Evolutionary conservation across 53 echinoderm and acorn worm species (phyloP), one percentile per base, ranked within the genome.

Genomic region (Paracentrotus lividus): DNA sequence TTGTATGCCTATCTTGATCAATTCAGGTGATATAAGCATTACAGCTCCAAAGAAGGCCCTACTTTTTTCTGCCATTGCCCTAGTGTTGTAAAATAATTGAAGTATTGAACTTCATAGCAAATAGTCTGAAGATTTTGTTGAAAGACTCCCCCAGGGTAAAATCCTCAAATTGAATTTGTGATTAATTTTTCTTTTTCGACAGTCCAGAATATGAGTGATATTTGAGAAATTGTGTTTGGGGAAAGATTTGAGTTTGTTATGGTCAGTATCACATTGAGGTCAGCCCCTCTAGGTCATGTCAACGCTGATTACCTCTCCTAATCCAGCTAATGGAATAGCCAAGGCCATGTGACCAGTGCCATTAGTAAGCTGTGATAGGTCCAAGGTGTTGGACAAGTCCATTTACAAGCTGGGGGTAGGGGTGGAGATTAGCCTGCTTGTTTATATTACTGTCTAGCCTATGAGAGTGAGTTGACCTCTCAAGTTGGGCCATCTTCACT

Each of bases 271-370:
- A 89, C 14, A 26, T 90, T 15, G 53, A 75, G 33, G 91, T 59
- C 88, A 69, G 6, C 66, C 91, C 91, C 91, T 90, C 54, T 49
- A 42, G 91, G 91, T 76, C 52, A 90, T 90, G 91, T 75, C 91
- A 90, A 90, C 75, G 49, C 76, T 75, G 45, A 72, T 68, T 90
- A 90, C 72, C 76, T 38, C 43, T 58, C 91, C 69, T 72, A 72
- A 53, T 75, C 54, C 34, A 49, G 26, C 91, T 90, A 90, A 90
- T 90, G 91, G 91, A 90, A 90, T 53, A 90, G 91, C 75, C 91
- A 90, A 90, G 91, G 91, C 53, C 91, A 90, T 15, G 33, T 69
- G 91, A 90, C 91, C 91, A 68, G 75, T 67, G 36, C 68, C 15
- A 72, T 89, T 89, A 89, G 23, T 5, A 64, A 33, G 27, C 33